Evolutionary conservation across 1,140 invertebrate species (phyloP).

Genomic region (Drosophila ficusphila): DNA sequence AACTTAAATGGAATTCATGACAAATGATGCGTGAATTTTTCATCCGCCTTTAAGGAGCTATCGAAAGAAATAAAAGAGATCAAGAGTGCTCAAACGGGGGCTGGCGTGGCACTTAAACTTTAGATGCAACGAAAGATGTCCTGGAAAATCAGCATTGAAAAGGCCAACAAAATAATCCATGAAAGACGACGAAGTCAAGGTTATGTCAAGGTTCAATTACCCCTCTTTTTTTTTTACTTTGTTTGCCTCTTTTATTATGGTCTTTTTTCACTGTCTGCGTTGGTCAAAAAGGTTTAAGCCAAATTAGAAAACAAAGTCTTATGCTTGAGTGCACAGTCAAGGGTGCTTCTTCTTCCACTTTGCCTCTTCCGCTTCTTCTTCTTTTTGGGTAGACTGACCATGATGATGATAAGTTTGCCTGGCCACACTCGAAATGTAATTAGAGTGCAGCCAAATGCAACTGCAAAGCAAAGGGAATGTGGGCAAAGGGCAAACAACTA

Average conservation of each 20-base stretch:
- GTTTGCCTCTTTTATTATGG: neutral
- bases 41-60: conserved; percentile 15
- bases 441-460: conserved; percentile 69
- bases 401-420: conserved; percentile 49
- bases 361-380: neutral
- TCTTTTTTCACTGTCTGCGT: conserved; percentile 27
- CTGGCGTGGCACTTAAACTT: neutral
- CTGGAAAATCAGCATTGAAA: neutral
- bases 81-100: neutral
- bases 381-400: conserved; percentile 22
- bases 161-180: conserved; percentile 25
- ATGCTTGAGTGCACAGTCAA: conserved; percentile 71
- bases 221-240: conserved; percentile 20
- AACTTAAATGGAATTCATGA: conserved; percentile 80
- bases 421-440: conserved; percentile 71
- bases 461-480: conserved; percentile 9
- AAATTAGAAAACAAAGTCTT: conserved; percentile 75
- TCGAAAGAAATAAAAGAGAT: neutral
- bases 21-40: conserved; percentile 77
- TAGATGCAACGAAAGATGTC: neutral
- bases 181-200: conserved; percentile 59
- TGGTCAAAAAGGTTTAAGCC: conserved; percentile 72
- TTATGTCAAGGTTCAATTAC: conserved; percentile 72
- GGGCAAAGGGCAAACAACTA: neutral
- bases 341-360: conserved; percentile 24